phyloP scores from a whole-genome alignment of 2,888 invertebrate species.

The Hypsopygia costalis region DNA sequence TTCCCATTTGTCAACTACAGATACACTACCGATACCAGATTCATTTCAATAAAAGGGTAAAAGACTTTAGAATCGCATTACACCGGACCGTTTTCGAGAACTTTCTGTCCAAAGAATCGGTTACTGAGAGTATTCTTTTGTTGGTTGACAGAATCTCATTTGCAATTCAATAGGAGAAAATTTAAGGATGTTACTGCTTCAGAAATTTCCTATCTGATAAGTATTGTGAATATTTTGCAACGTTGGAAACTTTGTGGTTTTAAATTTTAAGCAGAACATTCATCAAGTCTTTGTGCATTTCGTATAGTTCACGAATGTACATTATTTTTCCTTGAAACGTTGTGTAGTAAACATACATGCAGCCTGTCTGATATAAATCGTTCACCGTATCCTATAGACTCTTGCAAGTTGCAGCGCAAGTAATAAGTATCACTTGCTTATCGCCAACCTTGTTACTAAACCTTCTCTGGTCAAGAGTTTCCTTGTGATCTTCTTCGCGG shows the following conservation, averaged over 20 bases:
- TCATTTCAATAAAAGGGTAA: slow-evolving; percentile 26
- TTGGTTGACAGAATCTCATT: slow-evolving; percentile 45
- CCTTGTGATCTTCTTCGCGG: too few relatives aligned
- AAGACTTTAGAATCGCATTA: slow-evolving; percentile 32
- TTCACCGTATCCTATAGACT: too few relatives aligned
- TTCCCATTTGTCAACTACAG: slow-evolving; percentile 3
- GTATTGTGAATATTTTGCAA: not conserved
- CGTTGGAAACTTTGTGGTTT: not conserved
- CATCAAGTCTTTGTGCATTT: not conserved
- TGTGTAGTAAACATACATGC: too few relatives aligned
- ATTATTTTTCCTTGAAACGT: too few relatives aligned
- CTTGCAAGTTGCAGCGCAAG: too few relatives aligned
- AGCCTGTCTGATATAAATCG: too few relatives aligned
- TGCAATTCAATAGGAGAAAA: slow-evolving; percentile 43
- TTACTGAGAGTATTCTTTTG: slow-evolving; percentile 45
- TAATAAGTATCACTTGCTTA: too few relatives aligned
- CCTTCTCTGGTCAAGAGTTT: too few relatives aligned
- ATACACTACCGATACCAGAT: not conserved
- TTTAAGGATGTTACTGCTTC: slow-evolving; percentile 19
- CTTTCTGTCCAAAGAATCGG: slow-evolving; percentile 31
- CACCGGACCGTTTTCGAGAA: slow-evolving; percentile 31
- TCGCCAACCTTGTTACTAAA: too few relatives aligned
- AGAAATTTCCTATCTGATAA: not conserved
- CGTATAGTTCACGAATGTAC: too few relatives aligned
- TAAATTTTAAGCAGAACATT: not conserved